Evolutionary conservation across 2,797 vertebrate genomes (phyloP), one percentile per base, ranked within the genome.

Genomic region (Mycteria americana): DNA sequence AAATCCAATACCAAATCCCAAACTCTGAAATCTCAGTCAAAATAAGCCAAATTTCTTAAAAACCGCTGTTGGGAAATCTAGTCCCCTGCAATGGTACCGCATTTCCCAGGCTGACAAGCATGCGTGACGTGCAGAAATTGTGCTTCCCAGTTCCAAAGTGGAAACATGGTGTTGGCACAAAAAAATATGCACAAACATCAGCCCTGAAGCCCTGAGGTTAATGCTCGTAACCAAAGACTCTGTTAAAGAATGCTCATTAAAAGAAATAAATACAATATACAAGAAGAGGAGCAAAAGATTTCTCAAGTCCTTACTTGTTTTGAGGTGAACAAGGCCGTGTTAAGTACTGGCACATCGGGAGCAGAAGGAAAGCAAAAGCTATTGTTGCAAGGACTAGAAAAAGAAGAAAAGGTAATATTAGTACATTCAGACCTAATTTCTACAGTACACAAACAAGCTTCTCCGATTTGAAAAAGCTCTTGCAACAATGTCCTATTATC

Each of bases 311-410:
- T 99, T 99, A 99, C 99, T 99, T 99, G 99, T 99, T 99, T 96
- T 99, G 99, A 95, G 99, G 98, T 78, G 99, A 99, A 98, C 99
- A 99, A 97, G 99, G 99, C 97, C 99, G 98, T 97, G 99, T 99
- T 98, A 99, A 98, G 98, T 99, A 99, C 99, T 99, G 99, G 98
- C 99, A 99, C 99, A 99, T 99, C 76, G 99, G 99, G 98, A 99
- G 98, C 97, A 99, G 98, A 80, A 99, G 99, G 97, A 99, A 99
- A 97, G 99, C 99, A 96, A 99, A 99, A 69, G 99, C 99, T 98
- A 99, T 99, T 83, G 99, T 99, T 95, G 99, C 99, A 93, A 99
- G 99, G 98, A 99, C 99, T 99, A 97, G 35, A 94, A 89, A 98
- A 94, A 91, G 94, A 94, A 97, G 64, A 97, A 95, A 93, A 97